Conservation (phyloP, 2,888 invertebrate species). For the Meghimatium bilineatum region DNA sequence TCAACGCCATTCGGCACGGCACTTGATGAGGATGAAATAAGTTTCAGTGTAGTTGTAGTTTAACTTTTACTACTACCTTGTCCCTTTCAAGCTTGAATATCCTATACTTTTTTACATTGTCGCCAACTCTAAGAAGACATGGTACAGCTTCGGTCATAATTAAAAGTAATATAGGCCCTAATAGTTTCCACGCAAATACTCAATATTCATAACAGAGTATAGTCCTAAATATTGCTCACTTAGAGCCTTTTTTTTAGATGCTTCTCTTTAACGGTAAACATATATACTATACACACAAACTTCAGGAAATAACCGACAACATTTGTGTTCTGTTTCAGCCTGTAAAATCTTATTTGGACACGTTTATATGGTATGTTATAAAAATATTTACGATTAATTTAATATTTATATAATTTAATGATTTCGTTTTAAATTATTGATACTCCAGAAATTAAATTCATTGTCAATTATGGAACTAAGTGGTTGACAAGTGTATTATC, state of each 20-base stretch:
- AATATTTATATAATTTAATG: neutral
- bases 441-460: neutral
- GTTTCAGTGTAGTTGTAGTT: too few relatives aligned
- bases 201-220: neutral
- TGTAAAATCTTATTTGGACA: too few relatives aligned
- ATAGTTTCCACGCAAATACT: neutral
- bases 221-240: neutral
- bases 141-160: slow-evolving; percentile 52
- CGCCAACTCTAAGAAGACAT: slow-evolving; percentile 63
- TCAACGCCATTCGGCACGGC: too few relatives aligned
- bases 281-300: neutral
- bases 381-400: neutral
- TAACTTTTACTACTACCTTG: slow-evolving; percentile 54
- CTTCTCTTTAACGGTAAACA: neutral
- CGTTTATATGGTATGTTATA: neutral
- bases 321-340: too few relatives aligned
- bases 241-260: neutral
- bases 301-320: neutral
- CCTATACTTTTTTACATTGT: slow-evolving; percentile 64
- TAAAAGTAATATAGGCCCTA: neutral
- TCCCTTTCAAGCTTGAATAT: slow-evolving; percentile 60
- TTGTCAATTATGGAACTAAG: neutral
- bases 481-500: neutral
- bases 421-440: neutral
- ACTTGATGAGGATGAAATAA: too few relatives aligned